These are phyloP conservation scores for Hemicentrotus pulcherrimus DNA, from an alignment of 35 echinoderm and acorn worm genomes.

Conservation along the genomic window DNA sequence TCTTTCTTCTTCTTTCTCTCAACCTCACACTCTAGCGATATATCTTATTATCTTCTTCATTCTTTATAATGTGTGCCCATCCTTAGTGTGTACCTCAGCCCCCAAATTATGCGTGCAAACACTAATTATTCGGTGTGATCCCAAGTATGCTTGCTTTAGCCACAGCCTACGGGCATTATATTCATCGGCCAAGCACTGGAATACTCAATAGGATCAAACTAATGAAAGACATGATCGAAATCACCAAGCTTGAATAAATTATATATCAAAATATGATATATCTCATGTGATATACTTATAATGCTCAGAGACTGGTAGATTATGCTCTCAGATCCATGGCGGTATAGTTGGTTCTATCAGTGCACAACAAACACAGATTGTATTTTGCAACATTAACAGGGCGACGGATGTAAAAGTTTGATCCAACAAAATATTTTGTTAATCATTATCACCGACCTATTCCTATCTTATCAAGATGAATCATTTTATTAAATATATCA, in stretches of 20 bases:
- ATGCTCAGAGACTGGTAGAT: no score
- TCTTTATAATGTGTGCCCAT: background rate
- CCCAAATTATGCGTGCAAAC: conserved; percentile 2
- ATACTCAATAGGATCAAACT: background rate
- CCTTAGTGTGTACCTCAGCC: background rate
- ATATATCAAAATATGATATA: background rate
- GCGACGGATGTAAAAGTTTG: no score
- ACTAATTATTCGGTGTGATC: background rate
- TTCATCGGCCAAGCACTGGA: background rate
- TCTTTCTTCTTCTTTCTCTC: background rate
- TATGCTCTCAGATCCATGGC: no score
- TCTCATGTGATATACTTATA: background rate
- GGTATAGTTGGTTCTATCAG: no score
- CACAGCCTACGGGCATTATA: background rate
- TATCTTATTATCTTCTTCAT: background rate
- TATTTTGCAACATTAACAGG: no score
- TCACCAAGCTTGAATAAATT: background rate
- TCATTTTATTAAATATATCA: no score
- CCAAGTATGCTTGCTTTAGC: conserved; percentile 16
- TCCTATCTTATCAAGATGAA: no score
- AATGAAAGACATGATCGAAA: conserved; percentile 15
- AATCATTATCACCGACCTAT: no score
- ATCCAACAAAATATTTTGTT: no score
- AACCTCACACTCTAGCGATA: background rate
- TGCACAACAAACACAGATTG: no score